These are phyloP conservation scores for Kradibia gibbosae DNA, from an alignment of 1,140 invertebrate genomes.

Conservation along the genomic window DNA sequence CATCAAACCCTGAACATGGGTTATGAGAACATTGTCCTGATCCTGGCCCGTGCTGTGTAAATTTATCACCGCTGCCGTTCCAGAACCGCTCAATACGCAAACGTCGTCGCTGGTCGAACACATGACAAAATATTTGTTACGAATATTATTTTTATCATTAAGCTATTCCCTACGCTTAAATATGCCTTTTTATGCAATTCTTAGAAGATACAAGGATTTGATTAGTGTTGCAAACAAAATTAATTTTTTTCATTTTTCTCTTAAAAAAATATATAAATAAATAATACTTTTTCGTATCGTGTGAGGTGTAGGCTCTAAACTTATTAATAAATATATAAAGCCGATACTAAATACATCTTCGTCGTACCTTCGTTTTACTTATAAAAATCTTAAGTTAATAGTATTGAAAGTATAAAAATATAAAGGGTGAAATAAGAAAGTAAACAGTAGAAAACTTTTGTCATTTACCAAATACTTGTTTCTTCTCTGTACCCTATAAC, in stretches of 20 bases:
- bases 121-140: not conserved
- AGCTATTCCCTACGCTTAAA: too few species aligned
- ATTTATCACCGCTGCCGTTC: conserved; percentile 91
- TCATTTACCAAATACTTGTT: conserved; percentile 86
- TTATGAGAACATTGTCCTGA: conserved; percentile 57
- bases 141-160: not conserved
- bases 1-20: conserved; percentile 57
- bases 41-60: conserved; percentile 71
- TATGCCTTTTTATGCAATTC: too few species aligned
- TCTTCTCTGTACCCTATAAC: conserved; percentile 93
- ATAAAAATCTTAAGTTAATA: not conserved
- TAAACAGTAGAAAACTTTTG: not conserved
- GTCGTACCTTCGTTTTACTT: too few species aligned
- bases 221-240: too few species aligned
- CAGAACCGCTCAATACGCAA: conserved; percentile 92
- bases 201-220: too few species aligned
- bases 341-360: too few species aligned
- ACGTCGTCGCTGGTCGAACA: conserved; percentile 86
- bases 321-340: too few species aligned
- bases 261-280: too few species aligned
- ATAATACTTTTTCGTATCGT: too few species aligned
- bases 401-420: not conserved
- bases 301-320: too few species aligned
- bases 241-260: too few species aligned
- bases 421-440: not conserved